A percentile compares a stretch with the other conserved stretches of the same genome.
These are phyloP conservation scores for cattle (Bos taurus) DNA, from an alignment of 2,113 vertebrate species.

Conservation along the genomic window ARS-UCD2.0 NC_037333.1:65781501-65782000, in stretches of 20 bases:
- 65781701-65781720: background rate
- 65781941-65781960: background rate
- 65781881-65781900: background rate
- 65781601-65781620: background rate
- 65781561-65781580: background rate
- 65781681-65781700: background rate
- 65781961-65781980: background rate
- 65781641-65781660: background rate
- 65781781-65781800: background rate
- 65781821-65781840: background rate
- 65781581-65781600: background rate
- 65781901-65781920: background rate
- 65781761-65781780: background rate
- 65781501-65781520: background rate
- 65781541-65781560: background rate
- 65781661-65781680: background rate
- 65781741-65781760: background rate
- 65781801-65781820: background rate
- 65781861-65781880: background rate
- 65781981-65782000: background rate
- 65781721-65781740: background rate
- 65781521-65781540: background rate
- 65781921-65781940: background rate
- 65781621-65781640: background rate
- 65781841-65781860: background rate